Evolutionary conservation across 2,888 invertebrate genomes (phyloP).

Genomic region (Meghimatium bilineatum): DNA sequence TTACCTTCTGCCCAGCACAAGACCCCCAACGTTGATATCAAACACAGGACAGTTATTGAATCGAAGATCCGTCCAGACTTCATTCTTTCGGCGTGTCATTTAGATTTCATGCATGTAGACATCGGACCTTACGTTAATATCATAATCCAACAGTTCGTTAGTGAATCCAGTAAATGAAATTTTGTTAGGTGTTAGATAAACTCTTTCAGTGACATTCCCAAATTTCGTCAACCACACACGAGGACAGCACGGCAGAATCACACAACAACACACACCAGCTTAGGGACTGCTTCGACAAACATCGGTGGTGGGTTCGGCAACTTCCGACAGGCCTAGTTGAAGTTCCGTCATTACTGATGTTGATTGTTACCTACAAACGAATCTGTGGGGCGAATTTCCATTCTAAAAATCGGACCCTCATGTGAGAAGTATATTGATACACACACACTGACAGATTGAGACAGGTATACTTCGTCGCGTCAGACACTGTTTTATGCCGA

Average conservation of each 20-base stretch:
- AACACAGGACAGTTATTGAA: slow-evolving; percentile 34
- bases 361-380: slow-evolving; percentile 29
- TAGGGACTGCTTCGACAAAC: slow-evolving; percentile 9
- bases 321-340: slow-evolving; percentile 26
- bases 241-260: slow-evolving; percentile 17
- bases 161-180: background rate
- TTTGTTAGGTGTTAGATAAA: background rate
- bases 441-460: no score
- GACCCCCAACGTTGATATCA: slow-evolving; percentile 47
- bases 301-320: slow-evolving; percentile 37
- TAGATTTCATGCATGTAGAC: background rate
- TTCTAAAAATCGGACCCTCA: no score
- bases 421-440: no score
- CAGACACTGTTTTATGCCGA: no score
- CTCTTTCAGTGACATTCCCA: slow-evolving; percentile 20
- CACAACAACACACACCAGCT: slow-evolving; percentile 29
- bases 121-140: background rate
- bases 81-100: background rate
- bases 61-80: slow-evolving; percentile 34
- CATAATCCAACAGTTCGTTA: slow-evolving; percentile 10
- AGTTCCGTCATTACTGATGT: slow-evolving; percentile 1
- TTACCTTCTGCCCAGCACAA: slow-evolving; percentile 24
- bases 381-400: no score
- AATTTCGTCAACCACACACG: slow-evolving; percentile 34
- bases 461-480: no score